Base-by-base conservation (phyloP, 2,113 vertebrate species). In the Pygoscelis adeliae region DNA sequence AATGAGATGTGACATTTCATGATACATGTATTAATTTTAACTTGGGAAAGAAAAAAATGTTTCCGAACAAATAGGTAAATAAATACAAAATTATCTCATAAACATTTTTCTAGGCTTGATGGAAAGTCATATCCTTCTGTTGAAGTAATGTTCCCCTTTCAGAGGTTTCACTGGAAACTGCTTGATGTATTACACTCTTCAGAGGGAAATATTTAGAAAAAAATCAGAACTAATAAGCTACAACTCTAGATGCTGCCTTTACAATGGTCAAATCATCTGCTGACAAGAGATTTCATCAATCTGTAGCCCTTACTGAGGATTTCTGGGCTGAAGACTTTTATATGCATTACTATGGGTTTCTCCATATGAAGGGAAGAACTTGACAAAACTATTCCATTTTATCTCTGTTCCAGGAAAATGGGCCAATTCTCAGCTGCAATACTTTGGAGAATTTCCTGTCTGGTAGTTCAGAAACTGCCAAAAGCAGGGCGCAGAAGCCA, bases 391-490 rank as follows among this genome's bases (percentile, higher is more conserved):
- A 94, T 96, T 97, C 73, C 59, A 89, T 96, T 96, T 97, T 97
- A 97, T 96, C 92, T 95, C 80, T 92, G 85, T 97, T 98, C 97
- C 96, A 98, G 93, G 94, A 98, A 98, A 98, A 97, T 93, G 95
- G 96, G 94, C 98, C 97, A 98, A 97, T 97, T 98, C 97, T 98
- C 97, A 97, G 96, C 96, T 98, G 96, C 79, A 97, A 85, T 93
- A 66, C 61, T 98, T 97, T 79, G 95, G 96, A 98, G 97, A 96
- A 98, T 98, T 98, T 98, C 96, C 97, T 98, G 94, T 95, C 97
- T 98, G 91, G 88, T 94, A 97, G 96, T 97, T 93, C 96, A 97
- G 92, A 97, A 98, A 97, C 96, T 98, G 98, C 97, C 97, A 98
- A 98, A 96, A 87, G 73, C 82, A 82, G 92, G 92, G 93, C 61